Percentiles rank a stretch among this genome's conserved stretches.
phyloP scores from a whole-genome alignment of 2,113 vertebrate genomes.

The Ammodytes dubius region DNA sequence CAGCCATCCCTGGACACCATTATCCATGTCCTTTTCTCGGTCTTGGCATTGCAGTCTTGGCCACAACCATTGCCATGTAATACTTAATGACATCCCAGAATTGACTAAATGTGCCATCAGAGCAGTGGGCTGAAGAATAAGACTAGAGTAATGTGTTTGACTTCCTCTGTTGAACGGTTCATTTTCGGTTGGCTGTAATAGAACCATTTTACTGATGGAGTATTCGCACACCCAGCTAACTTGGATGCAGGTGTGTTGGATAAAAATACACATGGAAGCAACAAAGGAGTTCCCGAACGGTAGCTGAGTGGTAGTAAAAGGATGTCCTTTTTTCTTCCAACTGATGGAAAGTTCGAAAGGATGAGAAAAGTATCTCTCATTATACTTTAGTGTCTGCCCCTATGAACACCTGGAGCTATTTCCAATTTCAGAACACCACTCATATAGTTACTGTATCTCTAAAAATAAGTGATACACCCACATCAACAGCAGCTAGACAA shows the following conservation, averaged over 20 bases:
- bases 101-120: neutral
- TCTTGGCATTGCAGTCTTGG: neutral
- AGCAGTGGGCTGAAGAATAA: neutral
- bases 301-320: too few relatives aligned
- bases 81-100: constrained; percentile 9
- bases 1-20: neutral
- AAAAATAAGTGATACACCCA: constrained; percentile 37
- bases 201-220: too few relatives aligned
- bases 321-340: too few relatives aligned
- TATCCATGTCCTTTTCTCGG: constrained; percentile 3
- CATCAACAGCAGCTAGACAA: constrained; percentile 14
- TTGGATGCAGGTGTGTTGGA: too few relatives aligned
- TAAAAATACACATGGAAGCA: too few relatives aligned
- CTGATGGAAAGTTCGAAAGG: neutral
- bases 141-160: neutral
- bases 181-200: neutral
- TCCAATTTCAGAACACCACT: constrained; percentile 24
- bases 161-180: neutral
- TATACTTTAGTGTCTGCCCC: neutral
- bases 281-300: too few relatives aligned
- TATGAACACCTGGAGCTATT: neutral
- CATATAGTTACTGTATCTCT: constrained; percentile 31
- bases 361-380: neutral
- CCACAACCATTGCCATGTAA: neutral
- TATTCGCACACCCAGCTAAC: too few relatives aligned